A percentile compares a stretch with the other conserved stretches of the same genome.
Evolutionary conservation across 2,797 vertebrate genomes (phyloP).

Genomic region (Pseudomugil gertrudae): DNA sequence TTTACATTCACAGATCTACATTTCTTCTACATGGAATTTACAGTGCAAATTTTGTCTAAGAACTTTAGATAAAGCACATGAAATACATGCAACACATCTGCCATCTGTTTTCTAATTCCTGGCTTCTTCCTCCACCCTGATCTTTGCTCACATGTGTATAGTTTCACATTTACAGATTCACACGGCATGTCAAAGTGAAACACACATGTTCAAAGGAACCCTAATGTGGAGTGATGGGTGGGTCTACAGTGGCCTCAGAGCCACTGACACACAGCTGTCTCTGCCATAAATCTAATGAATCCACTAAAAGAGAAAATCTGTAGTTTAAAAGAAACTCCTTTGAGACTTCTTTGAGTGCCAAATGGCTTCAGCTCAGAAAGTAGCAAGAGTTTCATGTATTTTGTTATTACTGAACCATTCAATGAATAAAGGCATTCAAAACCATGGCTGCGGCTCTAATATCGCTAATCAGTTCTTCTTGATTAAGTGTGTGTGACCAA

Average conservation of each 20-base stretch:
- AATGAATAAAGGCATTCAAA: conserved; percentile 27
- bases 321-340: conserved; percentile 49
- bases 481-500: conserved; percentile 55
- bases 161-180: conserved; percentile 82
- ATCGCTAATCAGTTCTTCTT: conserved; percentile 46
- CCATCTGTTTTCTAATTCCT: conserved; percentile 73
- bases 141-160: conserved; percentile 79
- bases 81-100: conserved; percentile 70
- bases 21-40: conserved; percentile 29
- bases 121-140: conserved; percentile 63
- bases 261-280: conserved; percentile 85
- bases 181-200: conserved; percentile 82
- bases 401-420: conserved; percentile 22
- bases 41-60: conserved; percentile 49
- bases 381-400: conserved; percentile 46
- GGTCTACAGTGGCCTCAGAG: conserved; percentile 76
- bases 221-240: conserved; percentile 82
- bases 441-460: conserved; percentile 38
- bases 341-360: conserved; percentile 71
- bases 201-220: conserved; percentile 84
- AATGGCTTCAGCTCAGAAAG: conserved; percentile 73
- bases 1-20: conserved; percentile 39
- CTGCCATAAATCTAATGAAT: conserved; percentile 86
- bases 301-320: conserved; percentile 39
- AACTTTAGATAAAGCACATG: conserved; percentile 73